These are phyloP conservation scores for Xiphydria camelus DNA, from an alignment of 2,888 invertebrate genomes.

Conservation along the genomic window DNA sequence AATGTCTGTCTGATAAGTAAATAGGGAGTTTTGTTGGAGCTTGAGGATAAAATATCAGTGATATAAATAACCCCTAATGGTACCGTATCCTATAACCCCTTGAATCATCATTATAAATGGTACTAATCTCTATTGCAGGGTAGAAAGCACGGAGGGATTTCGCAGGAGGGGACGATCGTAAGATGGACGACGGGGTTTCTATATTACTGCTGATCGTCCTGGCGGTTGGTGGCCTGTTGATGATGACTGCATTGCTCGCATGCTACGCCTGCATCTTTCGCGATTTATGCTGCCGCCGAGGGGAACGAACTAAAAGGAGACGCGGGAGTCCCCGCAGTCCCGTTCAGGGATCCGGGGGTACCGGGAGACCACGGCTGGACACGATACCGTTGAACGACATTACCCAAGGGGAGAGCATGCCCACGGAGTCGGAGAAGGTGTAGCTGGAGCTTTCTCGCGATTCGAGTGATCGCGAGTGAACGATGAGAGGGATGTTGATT, in stretches of 20 bases:
- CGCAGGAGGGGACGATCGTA: slow-evolving; percentile 29
- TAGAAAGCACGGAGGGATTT: no score
- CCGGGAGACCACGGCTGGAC: slow-evolving; percentile 52
- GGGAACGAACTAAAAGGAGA: slow-evolving; percentile 57
- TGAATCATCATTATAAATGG: no score
- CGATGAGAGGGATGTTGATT: background rate
- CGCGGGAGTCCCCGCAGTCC: slow-evolving; percentile 46
- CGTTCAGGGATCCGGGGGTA: slow-evolving; percentile 44
- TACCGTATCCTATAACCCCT: no score
- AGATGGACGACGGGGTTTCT: slow-evolving; percentile 64
- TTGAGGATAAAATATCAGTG: no score
- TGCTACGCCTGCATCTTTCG: slow-evolving; percentile 71
- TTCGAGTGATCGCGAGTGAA: slow-evolving; percentile 1
- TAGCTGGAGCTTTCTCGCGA: slow-evolving; percentile 15
- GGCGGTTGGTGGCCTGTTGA: slow-evolving; percentile 63
- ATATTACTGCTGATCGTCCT: slow-evolving; percentile 65
- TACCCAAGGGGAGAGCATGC: slow-evolving; percentile 65
- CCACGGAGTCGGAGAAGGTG: slow-evolving; percentile 60
- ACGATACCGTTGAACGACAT: slow-evolving; percentile 66
- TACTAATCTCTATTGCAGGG: no score
- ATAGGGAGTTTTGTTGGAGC: no score
- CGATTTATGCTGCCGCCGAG: slow-evolving; percentile 63
- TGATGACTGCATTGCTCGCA: slow-evolving; percentile 66
- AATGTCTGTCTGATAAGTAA: no score
- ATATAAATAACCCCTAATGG: no score